Evolutionary conservation across 2,797 vertebrate genomes (phyloP).

Genomic region (Momotus momota): DNA sequence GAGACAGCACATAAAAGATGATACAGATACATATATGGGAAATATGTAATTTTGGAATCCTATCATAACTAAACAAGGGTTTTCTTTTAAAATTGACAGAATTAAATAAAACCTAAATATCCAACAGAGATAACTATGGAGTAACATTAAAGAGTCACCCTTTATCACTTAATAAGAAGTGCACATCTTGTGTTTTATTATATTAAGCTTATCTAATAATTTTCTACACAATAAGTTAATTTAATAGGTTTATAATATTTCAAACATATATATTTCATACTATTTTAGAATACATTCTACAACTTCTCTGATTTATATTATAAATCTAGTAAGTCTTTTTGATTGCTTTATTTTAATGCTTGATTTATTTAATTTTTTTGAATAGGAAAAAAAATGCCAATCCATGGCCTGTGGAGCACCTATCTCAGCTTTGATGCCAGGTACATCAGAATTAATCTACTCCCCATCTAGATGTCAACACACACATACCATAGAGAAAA

Average conservation of each 20-base stretch:
- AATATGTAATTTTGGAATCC: background rate
- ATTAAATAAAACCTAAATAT: background rate
- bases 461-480: background rate
- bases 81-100: background rate
- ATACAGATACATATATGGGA: background rate
- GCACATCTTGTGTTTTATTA: background rate
- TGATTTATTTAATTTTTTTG: too few relatives aligned
- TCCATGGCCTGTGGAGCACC: background rate
- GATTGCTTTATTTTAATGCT: background rate
- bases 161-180: background rate
- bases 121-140: background rate
- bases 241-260: background rate
- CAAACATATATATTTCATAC: background rate
- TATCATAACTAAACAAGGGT: background rate
- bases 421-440: background rate
- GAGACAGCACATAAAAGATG: background rate
- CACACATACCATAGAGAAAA: background rate
- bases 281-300: background rate
- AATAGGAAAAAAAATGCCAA: background rate
- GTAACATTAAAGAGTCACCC: background rate
- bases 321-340: background rate
- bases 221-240: background rate
- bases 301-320: background rate
- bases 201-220: background rate
- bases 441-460: background rate